Percentiles rank a stretch among this genome's conserved stretches.
Conservation (phyloP, 2,888 invertebrate species). For the Omphaloscelis lunosa region DNA sequence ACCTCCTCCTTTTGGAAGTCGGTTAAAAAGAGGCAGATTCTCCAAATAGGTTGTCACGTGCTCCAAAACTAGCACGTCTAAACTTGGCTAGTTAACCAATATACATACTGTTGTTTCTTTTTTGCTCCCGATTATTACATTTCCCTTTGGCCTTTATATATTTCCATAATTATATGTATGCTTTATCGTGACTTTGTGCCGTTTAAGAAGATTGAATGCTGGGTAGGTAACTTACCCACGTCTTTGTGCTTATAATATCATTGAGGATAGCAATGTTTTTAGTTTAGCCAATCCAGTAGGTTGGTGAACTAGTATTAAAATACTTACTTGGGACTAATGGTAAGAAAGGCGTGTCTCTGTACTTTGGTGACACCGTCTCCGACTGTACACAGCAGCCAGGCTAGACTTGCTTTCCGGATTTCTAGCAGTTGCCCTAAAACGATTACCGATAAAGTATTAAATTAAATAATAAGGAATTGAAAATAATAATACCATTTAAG, state of each 20-base stretch:
- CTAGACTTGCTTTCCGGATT: slow-evolving; percentile 44
- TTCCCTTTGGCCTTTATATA: not conserved
- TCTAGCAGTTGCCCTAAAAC: slow-evolving; percentile 44
- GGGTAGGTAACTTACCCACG: not conserved
- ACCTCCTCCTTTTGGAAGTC: no score
- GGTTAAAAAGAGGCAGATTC: not conserved
- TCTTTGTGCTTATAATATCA: not conserved
- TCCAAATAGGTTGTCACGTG: not conserved
- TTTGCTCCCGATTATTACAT: not conserved
- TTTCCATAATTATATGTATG: no score
- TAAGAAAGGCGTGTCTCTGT: slow-evolving; percentile 36
- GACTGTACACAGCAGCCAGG: slow-evolving; percentile 34
- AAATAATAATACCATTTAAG: not conserved
- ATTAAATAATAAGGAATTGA: not conserved
- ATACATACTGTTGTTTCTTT: no score
- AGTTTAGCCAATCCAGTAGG: not conserved
- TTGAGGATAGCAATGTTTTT: not conserved
- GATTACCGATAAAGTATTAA: not conserved
- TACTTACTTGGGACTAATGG: slow-evolving; percentile 23
- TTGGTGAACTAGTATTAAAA: not conserved
- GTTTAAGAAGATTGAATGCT: not conserved
- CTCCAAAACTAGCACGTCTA: not conserved
- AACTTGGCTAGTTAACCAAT: not conserved
- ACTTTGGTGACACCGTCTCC: slow-evolving; percentile 37
- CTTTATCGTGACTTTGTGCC: not conserved